These are phyloP conservation scores for Pogoniulus pusillus DNA, from an alignment of 2,797 vertebrate genomes.

Conservation along the genomic window DNA sequence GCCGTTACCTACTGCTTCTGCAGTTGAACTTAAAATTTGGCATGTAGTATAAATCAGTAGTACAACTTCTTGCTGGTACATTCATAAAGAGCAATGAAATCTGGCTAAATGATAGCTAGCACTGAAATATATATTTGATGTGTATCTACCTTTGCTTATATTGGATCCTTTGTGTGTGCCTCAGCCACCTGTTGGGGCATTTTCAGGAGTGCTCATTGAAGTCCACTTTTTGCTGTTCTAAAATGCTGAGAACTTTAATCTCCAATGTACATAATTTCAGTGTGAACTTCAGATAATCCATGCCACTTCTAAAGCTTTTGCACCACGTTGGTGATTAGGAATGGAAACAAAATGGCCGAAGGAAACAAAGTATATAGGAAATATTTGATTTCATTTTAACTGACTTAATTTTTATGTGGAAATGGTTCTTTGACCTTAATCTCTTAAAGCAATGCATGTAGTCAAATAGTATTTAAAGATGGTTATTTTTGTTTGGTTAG, in stretches of 20 bases:
- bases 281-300: not conserved
- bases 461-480: not conserved
- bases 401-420: not conserved
- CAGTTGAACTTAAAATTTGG: not conserved
- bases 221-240: not conserved
- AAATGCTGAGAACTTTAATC: not conserved
- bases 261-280: rapidly evolving
- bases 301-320: not conserved
- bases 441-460: not conserved
- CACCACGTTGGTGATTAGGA: not conserved
- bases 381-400: not conserved
- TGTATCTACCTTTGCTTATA: not conserved
- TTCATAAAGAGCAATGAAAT: not conserved
- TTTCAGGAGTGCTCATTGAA: not conserved
- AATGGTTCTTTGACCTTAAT: not conserved
- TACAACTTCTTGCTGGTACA: not conserved
- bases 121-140: not conserved
- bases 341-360: not conserved
- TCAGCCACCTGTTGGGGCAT: not conserved
- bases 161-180: not conserved
- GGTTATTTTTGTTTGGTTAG: not conserved
- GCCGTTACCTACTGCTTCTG: not conserved
- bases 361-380: not conserved
- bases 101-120: not conserved
- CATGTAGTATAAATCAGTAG: not conserved